phyloP scores from a whole-genome alignment of 2,113 vertebrate genomes.

The Dipodomys ordii region DNA sequence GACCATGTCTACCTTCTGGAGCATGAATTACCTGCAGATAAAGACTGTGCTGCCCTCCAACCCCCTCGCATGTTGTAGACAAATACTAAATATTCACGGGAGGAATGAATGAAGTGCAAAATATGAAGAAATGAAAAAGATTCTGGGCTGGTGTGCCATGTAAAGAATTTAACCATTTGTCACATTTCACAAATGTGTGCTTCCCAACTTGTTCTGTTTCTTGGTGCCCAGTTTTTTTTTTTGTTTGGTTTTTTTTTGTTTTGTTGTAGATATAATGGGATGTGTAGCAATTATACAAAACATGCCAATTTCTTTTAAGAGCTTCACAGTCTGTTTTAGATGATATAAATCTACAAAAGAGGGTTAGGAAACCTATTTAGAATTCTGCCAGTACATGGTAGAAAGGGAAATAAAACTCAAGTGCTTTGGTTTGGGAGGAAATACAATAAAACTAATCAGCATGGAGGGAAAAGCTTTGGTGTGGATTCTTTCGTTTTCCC shows the following conservation, averaged over 20 bases:
- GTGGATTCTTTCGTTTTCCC: not conserved
- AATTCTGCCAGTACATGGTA: not conserved
- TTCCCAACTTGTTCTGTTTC: not conserved
- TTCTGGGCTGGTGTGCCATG: not conserved
- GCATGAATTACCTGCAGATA: not conserved
- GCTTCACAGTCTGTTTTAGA: constrained; percentile 5
- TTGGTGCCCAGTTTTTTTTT: not conserved
- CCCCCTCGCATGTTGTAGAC: not conserved
- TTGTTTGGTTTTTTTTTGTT: constrained; percentile 49
- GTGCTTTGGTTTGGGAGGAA: constrained; percentile 27
- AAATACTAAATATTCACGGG: not conserved
- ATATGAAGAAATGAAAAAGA: too few relatives aligned
- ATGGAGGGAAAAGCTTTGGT: not conserved
- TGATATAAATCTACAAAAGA: not conserved
- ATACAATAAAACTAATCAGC: not conserved
- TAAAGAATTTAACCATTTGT: constrained; percentile 2
- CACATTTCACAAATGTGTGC: not conserved
- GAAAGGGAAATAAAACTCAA: constrained; percentile 41
- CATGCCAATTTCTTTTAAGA: constrained; percentile 48
- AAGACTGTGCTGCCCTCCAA: not conserved
- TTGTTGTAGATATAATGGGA: constrained; percentile 20
- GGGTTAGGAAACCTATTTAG: constrained; percentile 7
- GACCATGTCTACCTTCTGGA: not conserved
- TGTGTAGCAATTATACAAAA: constrained; percentile 20
- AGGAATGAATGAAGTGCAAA: not conserved